These are phyloP conservation scores for Tipula lateralis DNA, from an alignment of 2,888 invertebrate genomes.

Conservation along the genomic window DNA sequence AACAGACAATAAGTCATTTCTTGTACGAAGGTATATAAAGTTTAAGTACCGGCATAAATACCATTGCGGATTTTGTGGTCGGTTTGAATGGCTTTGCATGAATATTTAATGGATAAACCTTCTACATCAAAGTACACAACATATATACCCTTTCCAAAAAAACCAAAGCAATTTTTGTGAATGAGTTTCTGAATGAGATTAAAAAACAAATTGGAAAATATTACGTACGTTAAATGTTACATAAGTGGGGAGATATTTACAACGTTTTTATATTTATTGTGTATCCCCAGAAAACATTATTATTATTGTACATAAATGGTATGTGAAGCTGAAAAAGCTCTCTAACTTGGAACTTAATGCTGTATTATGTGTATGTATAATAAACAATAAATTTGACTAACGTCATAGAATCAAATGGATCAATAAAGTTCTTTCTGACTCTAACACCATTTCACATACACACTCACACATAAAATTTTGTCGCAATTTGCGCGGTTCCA, in stretches of 20 bases:
- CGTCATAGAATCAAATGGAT: constrained; percentile 24
- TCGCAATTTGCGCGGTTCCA: constrained; percentile 27
- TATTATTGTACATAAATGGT: background rate
- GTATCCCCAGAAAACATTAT: background rate
- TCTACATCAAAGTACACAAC: background rate
- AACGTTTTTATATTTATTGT: background rate
- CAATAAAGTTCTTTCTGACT: background rate
- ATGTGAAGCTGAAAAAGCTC: background rate
- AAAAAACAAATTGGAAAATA: background rate
- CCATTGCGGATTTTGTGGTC: background rate
- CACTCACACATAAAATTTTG: background rate
- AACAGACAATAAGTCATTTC: no score
- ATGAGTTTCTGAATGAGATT: constrained; percentile 14
- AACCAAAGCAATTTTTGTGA: background rate
- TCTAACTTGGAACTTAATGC: background rate
- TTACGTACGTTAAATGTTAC: background rate
- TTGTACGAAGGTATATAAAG: no score
- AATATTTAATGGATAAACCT: background rate
- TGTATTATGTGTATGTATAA: background rate
- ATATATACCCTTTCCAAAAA: background rate
- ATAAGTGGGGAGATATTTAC: background rate
- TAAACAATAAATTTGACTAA: constrained; percentile 16
- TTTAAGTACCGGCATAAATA: no score
- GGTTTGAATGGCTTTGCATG: background rate
- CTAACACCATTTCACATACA: background rate